Base-by-base conservation (phyloP, 1,140 invertebrate species). In the Neoseiulus cucumeris region DNA sequence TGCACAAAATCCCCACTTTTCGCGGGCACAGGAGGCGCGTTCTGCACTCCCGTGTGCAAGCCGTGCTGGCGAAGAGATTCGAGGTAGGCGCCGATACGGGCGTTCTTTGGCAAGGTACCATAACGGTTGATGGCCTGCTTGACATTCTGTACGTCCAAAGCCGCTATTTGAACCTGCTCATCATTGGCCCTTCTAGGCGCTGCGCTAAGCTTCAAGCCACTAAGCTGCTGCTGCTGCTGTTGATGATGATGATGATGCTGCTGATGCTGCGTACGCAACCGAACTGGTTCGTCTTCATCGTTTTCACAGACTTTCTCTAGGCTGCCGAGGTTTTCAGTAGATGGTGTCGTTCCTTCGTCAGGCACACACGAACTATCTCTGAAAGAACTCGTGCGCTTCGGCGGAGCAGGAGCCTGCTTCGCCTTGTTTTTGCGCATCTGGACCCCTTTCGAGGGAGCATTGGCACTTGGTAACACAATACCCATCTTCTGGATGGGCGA, bases 121-220 rank as follows among this genome's bases (percentile, higher is more conserved):
- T 95, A 97, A n/a, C 90, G 82, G 76, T 91, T 94, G 65, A 95
- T 94, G 6, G 91, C 91, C 69, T 89, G 84, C 72, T 92, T 89
- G 65, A 97, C 91, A 80, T 96, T 96, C 76, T 94, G 89, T 68
- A 94, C 91, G 78, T 96, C 92, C 67, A 97, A 78, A 17, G 91
- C 87, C 68, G 87, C 89, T 65, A 92, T 87, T 66, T 79, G 79
- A 20, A 87, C 82, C 69, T 82, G 79, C 76, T 68, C 70, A 18
- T 59, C 51, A 33, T 59, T 59, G 44, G 39, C 51, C 64, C 64
- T 65, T 81, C 76, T 59, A 25, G 51, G 51, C 51, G 51, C 51
- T 29, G 51, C 51, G 22, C 51, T 59, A 6, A 59, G 9, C 9
- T 59, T 59, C 14, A 59, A 33, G 25, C 45, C 41, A 7, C 67